A percentile compares a stretch with the other conserved stretches of the same genome.
These are phyloP conservation scores for Rhagium mordax DNA, from an alignment of 2,888 invertebrate species.

Conservation along the genomic window DNA sequence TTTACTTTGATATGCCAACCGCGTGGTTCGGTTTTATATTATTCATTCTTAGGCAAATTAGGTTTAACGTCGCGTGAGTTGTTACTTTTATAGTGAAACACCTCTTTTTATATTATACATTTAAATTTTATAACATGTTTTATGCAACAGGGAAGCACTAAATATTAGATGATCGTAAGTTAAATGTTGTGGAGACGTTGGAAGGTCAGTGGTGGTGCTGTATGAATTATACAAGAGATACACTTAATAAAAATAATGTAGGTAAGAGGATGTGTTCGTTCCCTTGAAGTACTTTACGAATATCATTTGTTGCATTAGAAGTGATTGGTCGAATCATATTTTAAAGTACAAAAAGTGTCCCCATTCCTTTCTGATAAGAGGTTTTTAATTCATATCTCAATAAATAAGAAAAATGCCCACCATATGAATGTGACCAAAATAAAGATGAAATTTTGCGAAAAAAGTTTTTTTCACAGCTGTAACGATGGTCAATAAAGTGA, in stretches of 20 bases:
- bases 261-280: background rate
- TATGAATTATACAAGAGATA: constrained; percentile 20
- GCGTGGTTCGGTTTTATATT: constrained; percentile 48
- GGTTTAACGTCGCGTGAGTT: constrained; percentile 24
- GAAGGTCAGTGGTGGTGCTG: constrained; percentile 12
- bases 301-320: background rate
- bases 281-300: background rate
- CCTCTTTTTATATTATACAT: constrained; percentile 37
- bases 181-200: constrained; percentile 5
- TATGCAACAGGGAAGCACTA: constrained; percentile 36
- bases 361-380: no score
- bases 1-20: constrained; percentile 52
- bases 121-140: constrained; percentile 32
- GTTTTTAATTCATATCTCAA: no score
- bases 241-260: background rate
- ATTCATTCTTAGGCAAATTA: constrained; percentile 41
- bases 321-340: no score
- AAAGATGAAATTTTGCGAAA: no score
- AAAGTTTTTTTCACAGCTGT: no score
- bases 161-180: constrained; percentile 28
- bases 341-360: no score
- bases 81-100: constrained; percentile 21
- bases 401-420: no score
- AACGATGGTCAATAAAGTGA: no score
- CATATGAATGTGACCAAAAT: no score